phyloP scores from a whole-genome alignment of 2,888 invertebrate species.

The Chironomus tentans region DNA sequence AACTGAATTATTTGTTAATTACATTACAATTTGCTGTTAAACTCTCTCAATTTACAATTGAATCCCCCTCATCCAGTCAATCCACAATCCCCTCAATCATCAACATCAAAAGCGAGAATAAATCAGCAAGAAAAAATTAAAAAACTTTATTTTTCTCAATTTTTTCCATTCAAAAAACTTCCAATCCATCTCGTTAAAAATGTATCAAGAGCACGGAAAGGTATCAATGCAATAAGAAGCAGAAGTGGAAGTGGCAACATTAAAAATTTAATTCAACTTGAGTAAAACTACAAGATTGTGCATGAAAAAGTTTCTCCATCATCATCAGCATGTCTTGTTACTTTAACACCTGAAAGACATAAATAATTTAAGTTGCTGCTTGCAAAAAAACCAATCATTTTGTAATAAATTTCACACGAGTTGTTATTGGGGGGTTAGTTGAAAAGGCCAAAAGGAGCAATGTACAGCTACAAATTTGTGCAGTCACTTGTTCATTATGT shows the following conservation, averaged over 20 bases:
- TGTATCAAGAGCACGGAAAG: too few relatives aligned
- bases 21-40: too few relatives aligned
- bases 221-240: too few relatives aligned
- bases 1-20: too few relatives aligned
- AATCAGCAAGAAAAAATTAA: neutral
- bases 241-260: neutral
- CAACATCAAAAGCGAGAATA: too few relatives aligned
- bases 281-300: neutral
- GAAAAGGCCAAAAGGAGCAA: neutral
- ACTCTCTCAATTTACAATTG: too few relatives aligned
- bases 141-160: neutral
- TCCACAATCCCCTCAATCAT: too few relatives aligned
- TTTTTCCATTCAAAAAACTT: too few relatives aligned
- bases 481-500: conserved; percentile 15
- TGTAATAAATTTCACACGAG: conserved; percentile 9
- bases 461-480: neutral
- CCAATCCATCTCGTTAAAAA: too few relatives aligned
- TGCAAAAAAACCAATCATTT: conserved; percentile 14
- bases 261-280: conserved; percentile 16
- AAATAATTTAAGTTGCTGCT: conserved; percentile 15
- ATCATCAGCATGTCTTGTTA: neutral
- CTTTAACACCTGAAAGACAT: conserved; percentile 20
- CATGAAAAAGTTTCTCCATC: neutral
- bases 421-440: neutral
- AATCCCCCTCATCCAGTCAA: too few relatives aligned